Conservation (phyloP, 2,797 vertebrate species). For the Halcyon badia region DNA sequence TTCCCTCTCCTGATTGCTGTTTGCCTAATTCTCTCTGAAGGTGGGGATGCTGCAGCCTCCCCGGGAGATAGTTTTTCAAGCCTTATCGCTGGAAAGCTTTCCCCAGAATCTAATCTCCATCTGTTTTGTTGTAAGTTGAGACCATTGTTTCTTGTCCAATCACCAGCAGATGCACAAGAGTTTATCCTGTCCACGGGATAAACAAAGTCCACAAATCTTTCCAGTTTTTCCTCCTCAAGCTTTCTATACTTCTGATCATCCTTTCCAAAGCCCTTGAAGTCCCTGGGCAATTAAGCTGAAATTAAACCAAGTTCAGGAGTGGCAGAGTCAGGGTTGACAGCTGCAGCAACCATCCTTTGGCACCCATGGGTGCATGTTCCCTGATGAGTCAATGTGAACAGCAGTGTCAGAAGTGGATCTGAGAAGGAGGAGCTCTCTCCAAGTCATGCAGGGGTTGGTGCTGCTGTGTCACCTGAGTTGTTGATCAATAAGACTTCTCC, state of each 20-base stretch:
- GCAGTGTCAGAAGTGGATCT: neutral
- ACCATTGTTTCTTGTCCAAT: neutral
- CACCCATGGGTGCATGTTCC: rapidly evolving
- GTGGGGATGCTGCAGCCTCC: neutral
- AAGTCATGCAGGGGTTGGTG: neutral
- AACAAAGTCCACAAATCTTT: neutral
- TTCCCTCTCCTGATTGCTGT: neutral
- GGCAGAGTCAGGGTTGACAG: neutral
- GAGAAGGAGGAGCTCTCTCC: neutral
- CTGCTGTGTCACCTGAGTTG: neutral
- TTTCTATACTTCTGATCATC: neutral
- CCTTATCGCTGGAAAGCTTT: neutral
- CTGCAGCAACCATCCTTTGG: neutral
- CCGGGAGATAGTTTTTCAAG: neutral
- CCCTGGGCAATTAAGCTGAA: neutral
- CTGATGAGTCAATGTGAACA: rapidly evolving
- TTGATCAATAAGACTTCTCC: neutral
- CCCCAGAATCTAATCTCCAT: neutral
- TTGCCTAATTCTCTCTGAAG: neutral
- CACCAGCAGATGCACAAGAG: neutral
- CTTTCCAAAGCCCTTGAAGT: neutral
- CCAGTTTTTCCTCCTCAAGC: neutral
- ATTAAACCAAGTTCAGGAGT: neutral
- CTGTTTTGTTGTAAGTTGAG: neutral
- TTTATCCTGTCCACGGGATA: neutral